Percentiles rank a stretch among this genome's conserved stretches.
Evolutionary conservation across 1,140 invertebrate genomes (phyloP).

Genomic region (Bactericera cockerelli): DNA sequence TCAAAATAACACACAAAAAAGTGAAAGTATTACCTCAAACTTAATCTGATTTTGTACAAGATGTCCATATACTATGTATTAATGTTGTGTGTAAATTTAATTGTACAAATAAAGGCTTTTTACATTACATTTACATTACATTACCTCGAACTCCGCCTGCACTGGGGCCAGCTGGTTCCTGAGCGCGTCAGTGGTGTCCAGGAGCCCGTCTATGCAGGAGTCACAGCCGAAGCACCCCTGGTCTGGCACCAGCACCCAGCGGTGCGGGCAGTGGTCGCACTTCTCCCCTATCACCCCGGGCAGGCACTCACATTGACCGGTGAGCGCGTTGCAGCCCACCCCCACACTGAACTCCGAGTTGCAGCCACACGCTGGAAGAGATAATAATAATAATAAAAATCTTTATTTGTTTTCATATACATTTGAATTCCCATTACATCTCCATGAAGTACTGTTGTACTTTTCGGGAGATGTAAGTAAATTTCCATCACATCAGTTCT

Average conservation of each 20-base stretch:
- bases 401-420: too few relatives aligned
- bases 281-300: constrained; percentile 88
- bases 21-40: too few relatives aligned
- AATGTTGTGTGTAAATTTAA: too few relatives aligned
- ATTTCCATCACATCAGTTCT: too few relatives aligned
- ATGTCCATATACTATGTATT: too few relatives aligned
- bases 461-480: too few relatives aligned
- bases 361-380: constrained; percentile 56
- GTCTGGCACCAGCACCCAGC: constrained; percentile 57
- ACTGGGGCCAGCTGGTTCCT: constrained; percentile 43
- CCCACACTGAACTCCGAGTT: constrained; percentile 76
- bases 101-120: too few relatives aligned
- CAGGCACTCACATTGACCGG: constrained; percentile 87
- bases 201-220: constrained; percentile 68
- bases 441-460: too few relatives aligned
- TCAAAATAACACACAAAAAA: too few relatives aligned
- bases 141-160: constrained; percentile 49
- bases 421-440: too few relatives aligned
- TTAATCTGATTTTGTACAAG: too few relatives aligned
- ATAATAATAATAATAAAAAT: constrained; percentile 2
- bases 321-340: constrained; percentile 69
- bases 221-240: constrained; percentile 68
- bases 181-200: constrained; percentile 74
- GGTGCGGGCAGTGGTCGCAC: constrained; percentile 82
- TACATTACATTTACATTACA: too few relatives aligned